Percentiles rank a stretch among this genome's conserved stretches.
These are phyloP conservation scores for Rhagonycha lutea DNA, from an alignment of 2,888 invertebrate genomes.

Conservation along the genomic window DNA sequence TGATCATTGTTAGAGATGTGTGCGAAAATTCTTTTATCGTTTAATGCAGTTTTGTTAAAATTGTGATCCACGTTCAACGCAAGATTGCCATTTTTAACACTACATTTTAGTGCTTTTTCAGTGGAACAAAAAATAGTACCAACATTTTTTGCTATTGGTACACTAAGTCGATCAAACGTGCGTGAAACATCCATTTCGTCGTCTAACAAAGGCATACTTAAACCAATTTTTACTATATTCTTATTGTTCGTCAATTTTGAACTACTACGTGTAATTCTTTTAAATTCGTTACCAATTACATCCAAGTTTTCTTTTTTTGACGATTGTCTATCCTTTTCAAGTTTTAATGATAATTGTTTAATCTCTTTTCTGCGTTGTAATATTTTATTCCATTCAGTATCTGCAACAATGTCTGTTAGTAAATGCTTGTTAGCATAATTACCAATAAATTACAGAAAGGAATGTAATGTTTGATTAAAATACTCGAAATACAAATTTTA, in stretches of 20 bases:
- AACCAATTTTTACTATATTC: background rate
- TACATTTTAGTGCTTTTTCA: background rate
- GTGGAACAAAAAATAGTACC: background rate
- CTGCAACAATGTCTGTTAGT: background rate
- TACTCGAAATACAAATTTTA: too few species aligned
- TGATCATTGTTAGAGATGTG: background rate
- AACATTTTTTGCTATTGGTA: background rate
- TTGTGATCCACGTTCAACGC: background rate
- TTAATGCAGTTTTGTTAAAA: background rate
- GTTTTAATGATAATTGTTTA: background rate
- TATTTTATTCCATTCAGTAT: background rate
- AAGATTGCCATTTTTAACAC: background rate
- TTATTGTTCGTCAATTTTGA: background rate
- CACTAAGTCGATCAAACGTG: too few species aligned
- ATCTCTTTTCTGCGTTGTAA: background rate
- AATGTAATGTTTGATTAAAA: too few species aligned
- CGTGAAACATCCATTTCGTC: background rate
- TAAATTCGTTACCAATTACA: background rate
- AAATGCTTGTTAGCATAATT: background rate
- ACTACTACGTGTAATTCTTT: background rate
- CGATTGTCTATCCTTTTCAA: background rate
- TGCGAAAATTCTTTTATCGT: background rate
- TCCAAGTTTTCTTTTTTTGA: background rate
- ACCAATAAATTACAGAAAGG: background rate
- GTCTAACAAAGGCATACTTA: background rate